Percentiles rank a stretch among this genome's conserved stretches.
Evolutionary conservation across 2,888 invertebrate genomes (phyloP).

Genomic region (Tetragonisca angustula): DNA sequence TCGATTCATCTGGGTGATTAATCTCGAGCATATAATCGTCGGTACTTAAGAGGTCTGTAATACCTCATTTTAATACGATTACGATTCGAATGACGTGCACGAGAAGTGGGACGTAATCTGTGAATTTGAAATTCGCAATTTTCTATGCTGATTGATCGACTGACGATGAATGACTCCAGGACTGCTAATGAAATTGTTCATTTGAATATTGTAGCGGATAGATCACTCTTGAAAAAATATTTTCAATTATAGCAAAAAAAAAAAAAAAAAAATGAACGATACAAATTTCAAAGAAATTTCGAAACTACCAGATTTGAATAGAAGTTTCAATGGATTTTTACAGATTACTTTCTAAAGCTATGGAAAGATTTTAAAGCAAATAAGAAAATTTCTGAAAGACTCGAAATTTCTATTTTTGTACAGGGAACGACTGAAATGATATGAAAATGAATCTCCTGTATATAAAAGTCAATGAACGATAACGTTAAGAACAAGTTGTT

Average conservation of each 20-base stretch:
- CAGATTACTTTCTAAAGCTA: no score
- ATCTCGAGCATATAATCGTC: neutral
- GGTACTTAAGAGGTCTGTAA: neutral
- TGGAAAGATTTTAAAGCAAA: neutral
- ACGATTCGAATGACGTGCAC: neutral
- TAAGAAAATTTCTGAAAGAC: neutral
- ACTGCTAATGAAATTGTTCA: neutral
- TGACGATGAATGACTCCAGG: neutral
- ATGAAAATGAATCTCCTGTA: neutral
- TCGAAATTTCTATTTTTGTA: neutral
- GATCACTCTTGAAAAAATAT: neutral
- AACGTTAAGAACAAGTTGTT: neutral
- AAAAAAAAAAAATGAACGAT: no score
- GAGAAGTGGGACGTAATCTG: neutral
- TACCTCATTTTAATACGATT: slow-evolving; percentile 6
- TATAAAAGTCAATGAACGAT: neutral
- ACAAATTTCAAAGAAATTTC: no score
- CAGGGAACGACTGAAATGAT: no score
- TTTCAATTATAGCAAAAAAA: no score
- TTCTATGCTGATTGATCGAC: neutral
- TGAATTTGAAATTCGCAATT: neutral
- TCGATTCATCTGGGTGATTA: slow-evolving; percentile 2
- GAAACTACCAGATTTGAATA: no score
- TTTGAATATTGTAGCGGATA: neutral
- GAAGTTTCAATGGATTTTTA: no score